Percentiles rank a stretch among this genome's conserved stretches.
phyloP scores from a whole-genome alignment of 2,888 invertebrate species.

The Caenorhabditis macrosperma region DNA sequence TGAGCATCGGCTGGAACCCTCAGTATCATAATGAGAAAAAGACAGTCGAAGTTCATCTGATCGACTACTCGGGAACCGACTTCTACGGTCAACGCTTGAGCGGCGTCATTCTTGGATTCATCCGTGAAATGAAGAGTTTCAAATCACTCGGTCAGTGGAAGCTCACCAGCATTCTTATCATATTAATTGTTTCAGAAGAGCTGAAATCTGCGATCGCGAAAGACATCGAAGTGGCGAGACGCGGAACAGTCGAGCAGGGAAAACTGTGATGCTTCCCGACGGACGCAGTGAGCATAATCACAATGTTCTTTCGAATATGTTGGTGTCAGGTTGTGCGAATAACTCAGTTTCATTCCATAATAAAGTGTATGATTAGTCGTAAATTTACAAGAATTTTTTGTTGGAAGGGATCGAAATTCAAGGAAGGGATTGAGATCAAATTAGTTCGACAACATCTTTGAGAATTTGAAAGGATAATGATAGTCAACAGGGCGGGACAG shows the following conservation, averaged over 20 bases:
- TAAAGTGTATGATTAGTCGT: constrained; percentile 6
- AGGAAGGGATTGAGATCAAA: constrained; percentile 13
- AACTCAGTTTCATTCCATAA: constrained; percentile 44
- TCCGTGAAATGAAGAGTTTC: constrained; percentile 90
- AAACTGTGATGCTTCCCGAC: constrained; percentile 21
- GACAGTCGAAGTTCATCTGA: constrained; percentile 84
- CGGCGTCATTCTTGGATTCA: constrained; percentile 88
- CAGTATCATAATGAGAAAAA: constrained; percentile 92
- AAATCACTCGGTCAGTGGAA: constrained; percentile 83
- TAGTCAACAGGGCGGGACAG: background rate
- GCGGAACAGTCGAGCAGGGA: constrained; percentile 18
- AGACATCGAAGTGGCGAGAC: constrained; percentile 87
- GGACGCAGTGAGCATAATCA: background rate
- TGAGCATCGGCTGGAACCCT: constrained; percentile 97
- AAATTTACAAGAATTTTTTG: background rate
- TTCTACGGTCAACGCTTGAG: constrained; percentile 90
- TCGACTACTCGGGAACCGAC: constrained; percentile 82
- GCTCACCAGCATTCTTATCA: background rate
- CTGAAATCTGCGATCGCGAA: constrained; percentile 87
- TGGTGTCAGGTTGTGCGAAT: constrained; percentile 33
- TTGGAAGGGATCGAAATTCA: background rate
- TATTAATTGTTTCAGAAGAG: constrained; percentile 84
- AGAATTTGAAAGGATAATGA: background rate
- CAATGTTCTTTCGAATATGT: background rate
- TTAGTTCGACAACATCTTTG: constrained; percentile 31